Conservation (phyloP, 2,797 vertebrate genomes). For the Enteromius radiatus region DNA sequence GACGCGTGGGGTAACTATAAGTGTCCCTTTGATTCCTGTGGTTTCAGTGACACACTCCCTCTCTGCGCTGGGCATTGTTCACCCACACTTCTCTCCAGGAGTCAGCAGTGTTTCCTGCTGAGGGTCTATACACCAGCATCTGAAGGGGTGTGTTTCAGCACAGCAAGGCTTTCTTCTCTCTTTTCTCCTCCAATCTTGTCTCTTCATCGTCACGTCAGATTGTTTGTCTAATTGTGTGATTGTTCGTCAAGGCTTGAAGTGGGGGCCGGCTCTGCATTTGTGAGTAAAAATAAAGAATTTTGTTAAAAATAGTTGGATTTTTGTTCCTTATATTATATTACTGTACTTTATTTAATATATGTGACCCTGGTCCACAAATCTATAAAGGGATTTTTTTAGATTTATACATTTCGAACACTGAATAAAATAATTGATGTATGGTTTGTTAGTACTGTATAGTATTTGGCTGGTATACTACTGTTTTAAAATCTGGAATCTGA, state of each 20-base stretch:
- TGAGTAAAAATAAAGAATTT: slow-evolving; percentile 23
- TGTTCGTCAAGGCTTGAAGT: slow-evolving; percentile 34
- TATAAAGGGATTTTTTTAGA: no score
- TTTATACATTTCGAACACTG: no score
- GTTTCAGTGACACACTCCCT: slow-evolving; percentile 53
- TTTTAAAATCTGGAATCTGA: no score
- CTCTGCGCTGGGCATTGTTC: slow-evolving; percentile 57
- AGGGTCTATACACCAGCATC: slow-evolving; percentile 43
- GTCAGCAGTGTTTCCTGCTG: slow-evolving; percentile 53
- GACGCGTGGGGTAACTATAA: slow-evolving; percentile 46
- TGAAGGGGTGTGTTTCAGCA: slow-evolving; percentile 34
- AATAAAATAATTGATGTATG: no score
- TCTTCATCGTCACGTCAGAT: slow-evolving; percentile 20
- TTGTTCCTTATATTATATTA: not conserved
- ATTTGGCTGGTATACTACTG: no score
- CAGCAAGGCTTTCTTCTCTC: slow-evolving; percentile 48
- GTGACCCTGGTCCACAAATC: no score
- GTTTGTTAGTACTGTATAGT: no score
- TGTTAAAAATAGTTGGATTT: not conserved
- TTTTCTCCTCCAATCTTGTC: slow-evolving; percentile 37
- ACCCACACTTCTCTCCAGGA: slow-evolving; percentile 54
- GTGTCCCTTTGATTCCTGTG: slow-evolving; percentile 57
- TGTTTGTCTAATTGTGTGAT: slow-evolving; percentile 33
- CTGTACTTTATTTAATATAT: no score
- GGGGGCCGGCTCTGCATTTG: not conserved